Base-by-base conservation (phyloP, 35 echinoderm and acorn worm genomes). In the Nesometra sesokonis region DNA sequence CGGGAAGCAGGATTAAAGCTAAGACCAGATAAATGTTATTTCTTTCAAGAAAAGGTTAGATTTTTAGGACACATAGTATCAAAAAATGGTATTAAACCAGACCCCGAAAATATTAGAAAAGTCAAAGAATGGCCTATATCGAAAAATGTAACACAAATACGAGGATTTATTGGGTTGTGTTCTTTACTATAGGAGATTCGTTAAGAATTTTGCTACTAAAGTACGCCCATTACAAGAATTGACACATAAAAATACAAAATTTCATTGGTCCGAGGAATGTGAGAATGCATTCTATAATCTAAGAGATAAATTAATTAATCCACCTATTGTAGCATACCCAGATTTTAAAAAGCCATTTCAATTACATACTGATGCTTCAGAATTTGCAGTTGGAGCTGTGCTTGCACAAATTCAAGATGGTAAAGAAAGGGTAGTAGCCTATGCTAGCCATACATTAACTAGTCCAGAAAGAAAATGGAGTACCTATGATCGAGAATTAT, bases 1-100 rank as follows among this genome's bases (percentile, higher is more conserved):
- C n/a, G 85, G 3, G 30, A 77, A 2, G 88, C 92, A 33, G 86
- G 89, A 76, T 35, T 94, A 31, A 94, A 84, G 35, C 47, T 94
- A 29, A 94, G 87, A 47, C 88, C 92, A 17, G 40, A 77, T 7
- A 94, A 94, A 32, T 89, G 91, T 82, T 34, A 35, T 31, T 89
- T 93, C 85, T 82, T 86, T 38, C 82, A 87, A 19, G 85, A 79
- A 29, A 82, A 77, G 29, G 88, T 94, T 9, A 90, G 79, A 8
- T 94, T 87, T 77, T 39, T 94, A 35, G 86, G 92, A 0, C 92
- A 93, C 80, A 38, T 84, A n/a, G 87, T 94, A 29, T 87, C 88
- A 8, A 85, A 86, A 38, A 78, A 94, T 13, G 92, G 88, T 11
- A 77, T 94, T 32, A 35, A 85, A 47, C 39, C 79, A 31, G 85